Base-by-base conservation (phyloP, 2,888 invertebrate genomes). In the Drosophila helvetica region DNA sequence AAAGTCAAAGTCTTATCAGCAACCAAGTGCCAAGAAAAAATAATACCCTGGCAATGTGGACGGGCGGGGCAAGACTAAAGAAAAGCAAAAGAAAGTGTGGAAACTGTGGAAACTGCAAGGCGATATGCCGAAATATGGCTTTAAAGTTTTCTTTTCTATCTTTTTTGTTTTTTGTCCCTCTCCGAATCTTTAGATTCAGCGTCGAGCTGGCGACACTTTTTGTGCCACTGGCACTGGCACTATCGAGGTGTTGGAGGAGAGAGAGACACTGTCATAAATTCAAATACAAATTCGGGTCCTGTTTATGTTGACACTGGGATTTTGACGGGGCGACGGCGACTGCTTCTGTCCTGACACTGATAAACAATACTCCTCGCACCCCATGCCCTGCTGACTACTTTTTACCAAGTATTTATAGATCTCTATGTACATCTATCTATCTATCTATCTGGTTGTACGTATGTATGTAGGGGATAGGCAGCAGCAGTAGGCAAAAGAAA, bases 1-100 rank as follows among this genome's bases (percentile, higher is more conserved):
- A 74, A 67, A 55, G 74, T 61, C 74, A 79, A 85, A 85, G 58
- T 85, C 86, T 83, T 83, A 83, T 83, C 83, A 79, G 88, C 74
- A 50, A 74, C 79, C 79, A 74, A 75, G 82, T 79, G 86, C 68
- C 77, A 72, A 81, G 59, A 70, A 82, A 77, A 56, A 42, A 54
- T 47, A 56, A 33, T 38, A 38, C 15, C 15, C 38, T 15, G 38
- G 2, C 38, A 38, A 15, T 33, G 33, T 12, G 10, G 30, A 0
- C 10, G 25, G 30, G 46, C 46, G 5, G 17, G 18, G 19, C 50
- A 51, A 43, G 53, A 46, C 46, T 5, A 50, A 17, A 22, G 10
- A 43, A 45, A 46, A 51, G 50, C 38, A 46, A 47, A n/a, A 18
- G n/a, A 18, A 15, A 53, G 54, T 68, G 59, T 48, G 53, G 48